Percentiles rank a stretch among this genome's conserved stretches.
Conservation (phyloP, 2,113 vertebrate genomes). For the Antechinus flavipes region DNA sequence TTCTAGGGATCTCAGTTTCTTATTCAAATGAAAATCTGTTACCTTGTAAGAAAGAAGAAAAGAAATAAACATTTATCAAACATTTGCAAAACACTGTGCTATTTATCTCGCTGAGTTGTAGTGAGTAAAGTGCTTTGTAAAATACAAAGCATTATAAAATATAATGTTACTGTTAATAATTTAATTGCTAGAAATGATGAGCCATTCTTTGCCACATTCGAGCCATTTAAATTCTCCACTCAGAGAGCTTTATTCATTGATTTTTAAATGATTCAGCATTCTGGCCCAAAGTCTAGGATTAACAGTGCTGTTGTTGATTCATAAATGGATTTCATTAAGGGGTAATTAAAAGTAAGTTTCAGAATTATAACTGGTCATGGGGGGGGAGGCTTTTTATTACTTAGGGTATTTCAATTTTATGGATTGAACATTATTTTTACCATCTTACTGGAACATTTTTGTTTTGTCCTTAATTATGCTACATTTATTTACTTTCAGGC, state of each 20-base stretch:
- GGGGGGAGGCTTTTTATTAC: slow-evolving; percentile 37
- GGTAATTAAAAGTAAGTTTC: slow-evolving; percentile 66
- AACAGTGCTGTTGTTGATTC: slow-evolving; percentile 73
- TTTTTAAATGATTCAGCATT: slow-evolving; percentile 65
- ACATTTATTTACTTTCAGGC: slow-evolving; percentile 71
- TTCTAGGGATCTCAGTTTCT: neutral
- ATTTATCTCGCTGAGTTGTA: neutral
- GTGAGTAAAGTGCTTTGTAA: neutral
- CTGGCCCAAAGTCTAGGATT: slow-evolving; percentile 69
- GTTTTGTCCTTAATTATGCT: slow-evolving; percentile 62
- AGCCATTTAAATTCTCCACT: slow-evolving; percentile 79
- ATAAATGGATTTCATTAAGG: slow-evolving; percentile 68
- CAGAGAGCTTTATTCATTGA: slow-evolving; percentile 67
- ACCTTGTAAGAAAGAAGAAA: neutral
- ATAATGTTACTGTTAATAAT: slow-evolving; percentile 38
- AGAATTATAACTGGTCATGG: slow-evolving; percentile 35
- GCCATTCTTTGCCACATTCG: slow-evolving; percentile 71
- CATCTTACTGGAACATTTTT: slow-evolving; percentile 54
- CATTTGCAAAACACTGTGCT: neutral
- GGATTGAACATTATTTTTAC: slow-evolving; percentile 29
- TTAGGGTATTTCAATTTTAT: slow-evolving; percentile 48
- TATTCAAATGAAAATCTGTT: neutral
- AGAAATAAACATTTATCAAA: neutral
- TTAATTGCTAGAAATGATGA: slow-evolving; percentile 64
- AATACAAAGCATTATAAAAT: neutral